These are phyloP conservation scores for Tethea ocularis DNA, from an alignment of 2,888 invertebrate species.

Conservation along the genomic window DNA sequence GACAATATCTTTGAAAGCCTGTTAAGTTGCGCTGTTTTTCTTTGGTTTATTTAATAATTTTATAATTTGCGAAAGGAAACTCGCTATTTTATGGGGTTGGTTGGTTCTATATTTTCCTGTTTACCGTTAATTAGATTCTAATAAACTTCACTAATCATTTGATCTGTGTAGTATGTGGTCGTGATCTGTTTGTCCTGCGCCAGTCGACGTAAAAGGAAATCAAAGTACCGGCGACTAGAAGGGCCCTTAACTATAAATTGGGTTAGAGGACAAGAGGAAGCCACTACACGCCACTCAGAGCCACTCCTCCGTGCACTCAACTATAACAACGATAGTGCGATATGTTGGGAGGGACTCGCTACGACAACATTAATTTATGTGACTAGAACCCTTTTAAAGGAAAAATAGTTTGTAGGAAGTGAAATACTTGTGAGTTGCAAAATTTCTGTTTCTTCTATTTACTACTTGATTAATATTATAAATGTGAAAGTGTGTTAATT, in stretches of 20 bases:
- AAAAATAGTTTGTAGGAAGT: constrained; percentile 23
- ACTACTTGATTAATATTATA: too few relatives aligned
- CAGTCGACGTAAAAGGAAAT: constrained; percentile 48
- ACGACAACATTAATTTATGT: constrained; percentile 43
- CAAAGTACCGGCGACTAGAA: constrained; percentile 51
- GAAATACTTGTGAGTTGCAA: background rate
- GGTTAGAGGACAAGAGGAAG: constrained; percentile 55
- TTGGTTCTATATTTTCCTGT: background rate
- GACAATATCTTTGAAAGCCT: constrained; percentile 24
- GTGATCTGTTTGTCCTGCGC: constrained; percentile 11
- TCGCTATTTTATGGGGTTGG: background rate
- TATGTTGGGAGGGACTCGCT: constrained; percentile 25
- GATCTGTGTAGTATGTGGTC: background rate
- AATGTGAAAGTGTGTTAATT: too few relatives aligned
- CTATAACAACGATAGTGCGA: constrained; percentile 31
- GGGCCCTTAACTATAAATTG: constrained; percentile 58
- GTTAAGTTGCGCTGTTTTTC: constrained; percentile 6
- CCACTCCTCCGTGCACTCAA: constrained; percentile 32
- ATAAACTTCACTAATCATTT: background rate
- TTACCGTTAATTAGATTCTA: background rate
- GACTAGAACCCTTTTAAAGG: constrained; percentile 13
- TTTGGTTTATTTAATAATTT: constrained; percentile 10
- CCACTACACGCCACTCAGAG: constrained; percentile 41
- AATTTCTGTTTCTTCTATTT: too few relatives aligned
- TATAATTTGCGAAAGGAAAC: background rate